Conservation (phyloP, 53 echinoderm and acorn worm genomes). For the Antedon mediterranea region DNA sequence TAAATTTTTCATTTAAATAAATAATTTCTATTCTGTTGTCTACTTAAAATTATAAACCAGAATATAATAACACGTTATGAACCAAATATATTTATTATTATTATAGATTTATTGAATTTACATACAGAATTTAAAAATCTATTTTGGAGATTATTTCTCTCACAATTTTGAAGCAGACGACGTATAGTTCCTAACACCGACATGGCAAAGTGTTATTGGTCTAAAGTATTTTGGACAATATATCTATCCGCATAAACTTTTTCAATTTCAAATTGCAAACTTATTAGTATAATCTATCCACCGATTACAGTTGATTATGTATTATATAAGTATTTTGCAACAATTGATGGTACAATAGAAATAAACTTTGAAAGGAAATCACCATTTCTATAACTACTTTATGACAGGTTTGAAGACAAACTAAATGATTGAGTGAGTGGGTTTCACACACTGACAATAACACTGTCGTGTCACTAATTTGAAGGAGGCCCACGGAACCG, state of each 20-base stretch:
- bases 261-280: not conserved
- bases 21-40: too few species aligned
- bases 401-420: too few species aligned
- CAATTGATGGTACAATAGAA: too few species aligned
- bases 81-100: too few species aligned
- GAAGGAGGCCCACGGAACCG: not conserved
- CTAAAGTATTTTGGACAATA: not conserved
- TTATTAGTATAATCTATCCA: too few species aligned
- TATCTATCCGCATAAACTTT: not conserved
- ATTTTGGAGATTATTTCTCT: not conserved
- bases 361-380: too few species aligned
- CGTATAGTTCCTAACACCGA: conserved; percentile 13
- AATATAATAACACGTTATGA: not conserved
- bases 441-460: not conserved
- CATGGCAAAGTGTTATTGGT: conserved; percentile 54
- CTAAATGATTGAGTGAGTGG: too few species aligned
- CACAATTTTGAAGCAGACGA: conserved; percentile 30
- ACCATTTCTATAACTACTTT: not conserved
- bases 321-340: too few species aligned
- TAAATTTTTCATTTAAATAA: too few species aligned
- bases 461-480: not conserved
- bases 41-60: not conserved
- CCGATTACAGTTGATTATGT: too few species aligned
- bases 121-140: not conserved
- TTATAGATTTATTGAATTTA: not conserved